Conservation (phyloP, 2,797 vertebrate species). For the Coranthus polyacanthus region DNA sequence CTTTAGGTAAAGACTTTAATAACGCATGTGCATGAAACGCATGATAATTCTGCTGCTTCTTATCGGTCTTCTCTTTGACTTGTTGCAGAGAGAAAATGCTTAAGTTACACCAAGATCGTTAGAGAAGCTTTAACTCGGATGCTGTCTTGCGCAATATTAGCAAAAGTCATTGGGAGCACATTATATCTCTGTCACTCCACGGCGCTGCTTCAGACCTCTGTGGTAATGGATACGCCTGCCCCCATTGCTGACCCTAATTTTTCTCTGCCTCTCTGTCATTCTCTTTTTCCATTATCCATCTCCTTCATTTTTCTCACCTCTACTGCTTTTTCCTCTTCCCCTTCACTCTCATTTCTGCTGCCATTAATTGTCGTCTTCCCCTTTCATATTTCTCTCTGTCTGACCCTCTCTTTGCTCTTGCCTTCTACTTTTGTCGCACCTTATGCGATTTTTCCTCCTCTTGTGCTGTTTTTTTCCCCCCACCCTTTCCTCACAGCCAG, state of each 20-base stretch:
- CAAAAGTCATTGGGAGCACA: conserved; percentile 54
- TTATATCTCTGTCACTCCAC: conserved; percentile 63
- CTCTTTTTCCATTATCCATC: conserved; percentile 76
- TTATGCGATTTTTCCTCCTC: conserved; percentile 29
- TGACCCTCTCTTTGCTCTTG: conserved; percentile 40
- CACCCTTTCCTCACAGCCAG: conserved; percentile 78
- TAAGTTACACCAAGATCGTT: conserved; percentile 1
- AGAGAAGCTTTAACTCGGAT: conserved; percentile 26
- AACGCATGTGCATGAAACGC: no score
- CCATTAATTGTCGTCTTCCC: conserved; percentile 56
- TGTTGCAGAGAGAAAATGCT: conserved; percentile 16
- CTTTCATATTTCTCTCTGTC: conserved; percentile 33
- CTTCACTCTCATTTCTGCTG: conserved; percentile 22
- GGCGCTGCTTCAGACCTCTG: conserved; percentile 58
- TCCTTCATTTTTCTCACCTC: conserved; percentile 72
- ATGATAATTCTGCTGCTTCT: not conserved
- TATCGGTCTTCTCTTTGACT: conserved; percentile 23
- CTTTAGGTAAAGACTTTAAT: no score
- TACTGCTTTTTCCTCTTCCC: conserved; percentile 36
- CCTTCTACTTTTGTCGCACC: conserved; percentile 18
- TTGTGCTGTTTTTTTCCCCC: not conserved
- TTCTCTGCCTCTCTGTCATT: conserved; percentile 65
- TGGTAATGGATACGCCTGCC: conserved; percentile 77
- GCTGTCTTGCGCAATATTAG: conserved; percentile 61
- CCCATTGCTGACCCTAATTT: conserved; percentile 77